phyloP scores from a whole-genome alignment of 1,140 invertebrate genomes.

The Elymnias hypermnestra region DNA sequence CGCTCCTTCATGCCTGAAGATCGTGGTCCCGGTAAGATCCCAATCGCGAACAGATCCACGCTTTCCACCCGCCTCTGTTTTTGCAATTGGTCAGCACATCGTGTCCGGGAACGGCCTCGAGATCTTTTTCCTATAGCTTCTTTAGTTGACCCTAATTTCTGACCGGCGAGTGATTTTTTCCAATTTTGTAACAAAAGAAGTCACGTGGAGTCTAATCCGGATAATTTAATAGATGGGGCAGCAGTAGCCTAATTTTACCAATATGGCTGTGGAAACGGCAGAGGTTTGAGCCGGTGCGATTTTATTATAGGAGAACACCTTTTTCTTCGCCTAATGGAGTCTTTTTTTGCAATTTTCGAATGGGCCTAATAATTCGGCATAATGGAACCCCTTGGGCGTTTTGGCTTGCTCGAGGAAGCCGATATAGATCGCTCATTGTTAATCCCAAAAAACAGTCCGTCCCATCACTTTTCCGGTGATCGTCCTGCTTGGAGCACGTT shows the following conservation, averaged over 20 bases:
- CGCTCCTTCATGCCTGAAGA: too few species aligned
- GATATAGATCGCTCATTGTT: not conserved
- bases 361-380: not conserved
- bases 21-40: too few species aligned
- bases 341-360: not conserved
- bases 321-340: not conserved
- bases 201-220: conserved; percentile 30
- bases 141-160: too few species aligned
- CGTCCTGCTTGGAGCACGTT: not conserved
- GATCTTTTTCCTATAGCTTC: too few species aligned
- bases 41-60: too few species aligned
- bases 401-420: not conserved
- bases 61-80: too few species aligned
- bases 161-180: too few species aligned
- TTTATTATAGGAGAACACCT: conserved; percentile 3
- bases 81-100: too few species aligned
- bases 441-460: conserved; percentile 3
- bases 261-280: conserved; percentile 34
- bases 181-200: too few species aligned
- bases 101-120: too few species aligned
- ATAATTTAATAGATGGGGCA: conserved; percentile 50
- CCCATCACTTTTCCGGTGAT: not conserved
- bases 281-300: conserved; percentile 33
- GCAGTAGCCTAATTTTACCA: conserved; percentile 44
- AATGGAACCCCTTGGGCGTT: too few species aligned